Conservation (phyloP, 2,113 vertebrate genomes). For the Calyptommatus sinebrachiatus region DNA sequence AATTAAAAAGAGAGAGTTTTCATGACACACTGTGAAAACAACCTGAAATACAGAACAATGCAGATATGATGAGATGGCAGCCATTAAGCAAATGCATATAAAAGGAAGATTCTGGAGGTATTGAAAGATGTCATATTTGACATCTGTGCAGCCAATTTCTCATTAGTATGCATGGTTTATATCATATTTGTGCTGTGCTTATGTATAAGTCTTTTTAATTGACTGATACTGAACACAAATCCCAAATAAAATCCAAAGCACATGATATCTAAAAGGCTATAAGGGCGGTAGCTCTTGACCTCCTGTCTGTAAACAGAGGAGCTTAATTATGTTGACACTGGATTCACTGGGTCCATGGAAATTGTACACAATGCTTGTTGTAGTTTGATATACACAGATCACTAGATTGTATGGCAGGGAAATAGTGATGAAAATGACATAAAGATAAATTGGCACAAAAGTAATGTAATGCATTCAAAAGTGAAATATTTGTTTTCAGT, state of each 20-base stretch:
- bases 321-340: conserved; percentile 51
- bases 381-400: conserved; percentile 37
- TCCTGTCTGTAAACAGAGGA: conserved; percentile 54
- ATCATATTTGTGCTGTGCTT: conserved; percentile 36
- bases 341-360: conserved; percentile 53
- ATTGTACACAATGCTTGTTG: conserved; percentile 54
- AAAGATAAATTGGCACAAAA: conserved; percentile 36
- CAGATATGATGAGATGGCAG: no score
- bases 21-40: no score
- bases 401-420: conserved; percentile 30
- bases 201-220: conserved; percentile 56
- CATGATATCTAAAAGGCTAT: conserved; percentile 49
- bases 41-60: no score
- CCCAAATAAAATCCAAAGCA: conserved; percentile 43
- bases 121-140: conserved; percentile 35
- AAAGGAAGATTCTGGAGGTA: not conserved
- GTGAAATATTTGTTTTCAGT: conserved; percentile 13
- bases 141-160: conserved; percentile 23
- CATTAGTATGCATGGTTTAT: conserved; percentile 36
- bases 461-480: not conserved
- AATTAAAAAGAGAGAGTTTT: no score
- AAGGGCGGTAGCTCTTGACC: conserved; percentile 52
- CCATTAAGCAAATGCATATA: not conserved
- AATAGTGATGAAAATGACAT: conserved; percentile 52
- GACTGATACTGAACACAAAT: conserved; percentile 46